Conservation (phyloP, 2,888 invertebrate species). For the Lasioglossum villosulum region DNA sequence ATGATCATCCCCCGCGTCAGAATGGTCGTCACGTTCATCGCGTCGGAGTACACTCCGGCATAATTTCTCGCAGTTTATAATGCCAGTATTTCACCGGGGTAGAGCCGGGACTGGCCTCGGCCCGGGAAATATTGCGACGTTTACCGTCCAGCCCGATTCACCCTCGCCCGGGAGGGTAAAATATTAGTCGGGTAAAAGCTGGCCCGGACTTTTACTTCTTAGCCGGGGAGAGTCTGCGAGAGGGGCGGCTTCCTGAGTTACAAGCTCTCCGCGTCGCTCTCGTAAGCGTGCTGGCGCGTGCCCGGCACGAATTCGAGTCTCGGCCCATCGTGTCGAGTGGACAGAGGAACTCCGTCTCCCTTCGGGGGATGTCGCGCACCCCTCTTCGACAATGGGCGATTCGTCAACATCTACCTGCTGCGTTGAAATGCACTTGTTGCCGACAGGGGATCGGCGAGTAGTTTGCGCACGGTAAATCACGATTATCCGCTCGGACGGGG, state of each 20-base stretch:
- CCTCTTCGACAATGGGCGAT: slow-evolving; percentile 53
- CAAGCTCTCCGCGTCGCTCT: not conserved
- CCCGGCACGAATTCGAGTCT: slow-evolving; percentile 55
- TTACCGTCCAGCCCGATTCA: slow-evolving; percentile 2
- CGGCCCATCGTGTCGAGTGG: slow-evolving; percentile 5
- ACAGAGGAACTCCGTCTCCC: not conserved
- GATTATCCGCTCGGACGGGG: slow-evolving; percentile 59
- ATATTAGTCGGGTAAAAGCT: slow-evolving; percentile 44
- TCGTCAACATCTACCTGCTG: slow-evolving; percentile 72
- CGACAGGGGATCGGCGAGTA: slow-evolving; percentile 7
- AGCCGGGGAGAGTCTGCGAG: not conserved
- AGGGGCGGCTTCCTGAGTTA: slow-evolving; percentile 23
- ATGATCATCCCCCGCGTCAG: not conserved
- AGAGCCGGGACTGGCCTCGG: not conserved
- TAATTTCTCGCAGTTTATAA: slow-evolving; percentile 26
- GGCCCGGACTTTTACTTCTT: not conserved
- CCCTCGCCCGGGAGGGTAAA: slow-evolving; percentile 13
- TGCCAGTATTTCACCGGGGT: slow-evolving; percentile 34
- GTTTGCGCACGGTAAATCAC: slow-evolving; percentile 64
- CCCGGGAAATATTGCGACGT: slow-evolving; percentile 19
- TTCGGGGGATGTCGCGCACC: slow-evolving; percentile 35
- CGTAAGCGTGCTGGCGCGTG: slow-evolving; percentile 71
- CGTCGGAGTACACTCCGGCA: not conserved
- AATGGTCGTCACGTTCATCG: not conserved
- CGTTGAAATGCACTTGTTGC: slow-evolving; percentile 62